Percentiles rank a stretch among this genome's conserved stretches.
phyloP scores from a whole-genome alignment of 2,113 vertebrate genomes.

The Aplodontia rufa region DNA sequence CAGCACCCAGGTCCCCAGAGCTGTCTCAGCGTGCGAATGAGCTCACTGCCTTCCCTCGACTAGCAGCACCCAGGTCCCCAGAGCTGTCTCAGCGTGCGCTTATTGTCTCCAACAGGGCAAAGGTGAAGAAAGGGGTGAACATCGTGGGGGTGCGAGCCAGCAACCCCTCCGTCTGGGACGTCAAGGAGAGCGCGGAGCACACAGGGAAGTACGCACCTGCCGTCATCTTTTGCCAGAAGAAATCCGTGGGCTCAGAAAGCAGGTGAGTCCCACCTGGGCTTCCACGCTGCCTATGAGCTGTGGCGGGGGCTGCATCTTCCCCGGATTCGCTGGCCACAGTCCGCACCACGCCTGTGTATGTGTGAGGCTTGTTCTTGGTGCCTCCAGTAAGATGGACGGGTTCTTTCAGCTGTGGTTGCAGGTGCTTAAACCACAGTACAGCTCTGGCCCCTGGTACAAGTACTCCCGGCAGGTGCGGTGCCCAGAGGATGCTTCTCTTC shows the following conservation, averaged over 20 bases:
- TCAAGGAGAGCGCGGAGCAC: slow-evolving; percentile 85
- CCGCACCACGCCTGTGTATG: too few relatives aligned
- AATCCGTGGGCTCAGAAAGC: slow-evolving; percentile 79
- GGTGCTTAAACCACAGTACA: neutral
- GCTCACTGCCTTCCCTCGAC: too few relatives aligned
- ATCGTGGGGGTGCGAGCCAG: slow-evolving; percentile 88
- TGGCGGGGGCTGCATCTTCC: fast-evolving
- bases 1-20: neutral
- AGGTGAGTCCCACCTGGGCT: slow-evolving; percentile 80
- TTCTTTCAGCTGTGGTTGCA: neutral
- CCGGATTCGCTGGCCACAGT: fast-evolving
- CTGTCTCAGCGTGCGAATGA: neutral
- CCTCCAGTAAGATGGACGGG: neutral
- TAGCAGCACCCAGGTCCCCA: neutral
- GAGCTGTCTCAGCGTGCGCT: neutral
- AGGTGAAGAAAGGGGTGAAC: slow-evolving; percentile 91
- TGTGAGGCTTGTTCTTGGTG: neutral
- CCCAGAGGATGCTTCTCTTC: too few relatives aligned
- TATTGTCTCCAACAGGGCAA: slow-evolving; percentile 86
- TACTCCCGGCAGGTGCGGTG: fast-evolving
- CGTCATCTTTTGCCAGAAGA: slow-evolving; percentile 90
- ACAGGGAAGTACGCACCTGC: slow-evolving; percentile 85
- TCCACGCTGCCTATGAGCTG: fast-evolving
- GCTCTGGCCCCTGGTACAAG: neutral
- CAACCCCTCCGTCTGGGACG: slow-evolving; percentile 90